phyloP scores from a whole-genome alignment of 2,113 vertebrate species.

The Pygathrix nemaeus region DNA sequence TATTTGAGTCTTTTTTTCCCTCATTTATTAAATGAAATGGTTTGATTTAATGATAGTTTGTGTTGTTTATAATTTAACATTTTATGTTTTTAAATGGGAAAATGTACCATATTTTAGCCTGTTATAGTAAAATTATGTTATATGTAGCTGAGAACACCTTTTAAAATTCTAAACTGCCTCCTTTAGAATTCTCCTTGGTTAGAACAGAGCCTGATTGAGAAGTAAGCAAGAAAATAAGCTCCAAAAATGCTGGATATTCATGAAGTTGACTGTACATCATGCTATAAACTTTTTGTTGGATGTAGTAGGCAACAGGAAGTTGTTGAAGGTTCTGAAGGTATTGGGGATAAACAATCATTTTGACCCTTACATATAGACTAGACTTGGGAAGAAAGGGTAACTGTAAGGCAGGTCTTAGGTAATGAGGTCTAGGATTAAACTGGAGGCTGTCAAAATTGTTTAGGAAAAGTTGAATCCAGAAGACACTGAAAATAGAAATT shows the following conservation, averaged over 20 bases:
- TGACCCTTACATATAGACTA: background rate
- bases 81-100: background rate
- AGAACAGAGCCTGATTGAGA: slow-evolving; percentile 21
- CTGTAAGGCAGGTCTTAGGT: background rate
- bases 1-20: background rate
- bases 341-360: background rate
- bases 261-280: background rate
- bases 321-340: background rate
- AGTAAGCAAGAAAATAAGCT: background rate
- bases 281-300: background rate
- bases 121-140: background rate
- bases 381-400: background rate
- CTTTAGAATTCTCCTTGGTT: background rate
- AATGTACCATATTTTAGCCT: background rate
- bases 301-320: background rate
- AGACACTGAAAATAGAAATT: background rate
- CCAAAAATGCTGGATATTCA: background rate
- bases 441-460: background rate
- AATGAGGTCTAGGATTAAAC: background rate
- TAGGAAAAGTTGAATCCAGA: background rate
- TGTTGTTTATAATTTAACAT: background rate
- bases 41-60: slow-evolving; percentile 24
- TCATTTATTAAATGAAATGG: background rate
- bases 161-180: background rate
- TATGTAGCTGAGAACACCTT: background rate